Percentiles rank a stretch among this genome's conserved stretches.
Evolutionary conservation across 2,797 vertebrate genomes (phyloP).

Genomic region (Typhlichthys subterraneus): DNA sequence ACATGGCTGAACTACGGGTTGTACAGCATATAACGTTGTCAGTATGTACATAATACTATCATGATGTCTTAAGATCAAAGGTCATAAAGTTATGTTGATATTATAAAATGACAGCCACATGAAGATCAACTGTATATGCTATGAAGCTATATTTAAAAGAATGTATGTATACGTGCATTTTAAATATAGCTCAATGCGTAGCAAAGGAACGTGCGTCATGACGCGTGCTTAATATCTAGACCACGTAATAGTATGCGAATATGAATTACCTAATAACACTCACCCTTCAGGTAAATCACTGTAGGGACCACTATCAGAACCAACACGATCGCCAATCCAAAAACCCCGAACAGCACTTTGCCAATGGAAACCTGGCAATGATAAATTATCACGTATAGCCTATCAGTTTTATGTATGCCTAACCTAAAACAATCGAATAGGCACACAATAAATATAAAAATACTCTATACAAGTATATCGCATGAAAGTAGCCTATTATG

Average conservation of each 20-base stretch:
- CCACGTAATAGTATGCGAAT: background rate
- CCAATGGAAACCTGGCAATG: conserved; percentile 51
- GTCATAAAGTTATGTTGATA: too few relatives aligned
- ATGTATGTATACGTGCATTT: background rate
- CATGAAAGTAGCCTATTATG: too few relatives aligned
- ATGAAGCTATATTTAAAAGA: conserved; percentile 11
- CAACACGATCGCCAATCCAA: conserved; percentile 63
- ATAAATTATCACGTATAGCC: background rate
- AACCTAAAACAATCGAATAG: too few relatives aligned
- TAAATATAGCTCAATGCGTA: background rate
- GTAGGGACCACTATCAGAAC: conserved; percentile 77
- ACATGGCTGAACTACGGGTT: background rate
- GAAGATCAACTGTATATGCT: too few relatives aligned
- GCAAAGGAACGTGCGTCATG: background rate
- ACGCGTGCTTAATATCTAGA: too few relatives aligned
- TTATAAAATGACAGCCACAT: background rate
- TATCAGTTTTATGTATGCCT: too few relatives aligned
- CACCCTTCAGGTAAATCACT: conserved; percentile 67
- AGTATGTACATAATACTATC: background rate
- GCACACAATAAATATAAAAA: too few relatives aligned
- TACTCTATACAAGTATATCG: too few relatives aligned
- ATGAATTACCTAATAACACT: conserved; percentile 28
- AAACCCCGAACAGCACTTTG: conserved; percentile 71
- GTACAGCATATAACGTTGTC: background rate
- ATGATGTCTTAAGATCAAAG: conserved; percentile 11